Evolutionary conservation across 2,797 vertebrate species (phyloP).

Genomic region (Catostomus latipinnis): DNA sequence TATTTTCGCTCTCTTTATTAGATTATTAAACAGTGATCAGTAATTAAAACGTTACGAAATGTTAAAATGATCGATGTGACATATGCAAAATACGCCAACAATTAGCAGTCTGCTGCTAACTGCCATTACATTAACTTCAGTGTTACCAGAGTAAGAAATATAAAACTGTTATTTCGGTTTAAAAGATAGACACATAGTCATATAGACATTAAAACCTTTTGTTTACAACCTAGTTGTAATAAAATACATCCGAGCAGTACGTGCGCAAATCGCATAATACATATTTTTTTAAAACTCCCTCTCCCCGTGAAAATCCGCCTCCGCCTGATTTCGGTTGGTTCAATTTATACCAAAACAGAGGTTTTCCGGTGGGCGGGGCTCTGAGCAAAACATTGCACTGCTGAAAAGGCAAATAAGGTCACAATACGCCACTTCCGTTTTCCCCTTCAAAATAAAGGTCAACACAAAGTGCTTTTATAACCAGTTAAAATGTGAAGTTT

Average conservation of each 20-base stretch:
- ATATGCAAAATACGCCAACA: background rate
- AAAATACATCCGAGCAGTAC: background rate
- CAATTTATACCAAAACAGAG: conserved; percentile 57
- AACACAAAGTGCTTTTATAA: background rate
- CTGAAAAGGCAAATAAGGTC: background rate
- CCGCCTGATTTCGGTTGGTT: conserved; percentile 43
- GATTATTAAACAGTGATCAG: background rate
- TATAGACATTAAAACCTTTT: background rate
- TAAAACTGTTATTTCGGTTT: no score
- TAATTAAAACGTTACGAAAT: background rate
- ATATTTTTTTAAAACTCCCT: conserved; percentile 39
- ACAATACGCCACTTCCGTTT: background rate
- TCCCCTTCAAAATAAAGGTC: conserved; percentile 30
- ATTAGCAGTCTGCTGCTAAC: background rate
- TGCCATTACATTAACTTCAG: background rate
- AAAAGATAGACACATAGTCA: background rate
- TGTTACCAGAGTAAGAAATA: no score
- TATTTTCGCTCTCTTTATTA: background rate
- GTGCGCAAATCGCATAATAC: background rate
- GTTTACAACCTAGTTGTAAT: background rate
- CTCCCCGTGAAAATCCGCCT: background rate
- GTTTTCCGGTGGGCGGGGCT: conserved; percentile 6
- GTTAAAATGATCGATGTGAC: background rate
- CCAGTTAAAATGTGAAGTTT: background rate
- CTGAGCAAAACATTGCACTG: background rate